phyloP scores from a whole-genome alignment of 2,113 vertebrate species.

The Pygoscelis adeliae region DNA sequence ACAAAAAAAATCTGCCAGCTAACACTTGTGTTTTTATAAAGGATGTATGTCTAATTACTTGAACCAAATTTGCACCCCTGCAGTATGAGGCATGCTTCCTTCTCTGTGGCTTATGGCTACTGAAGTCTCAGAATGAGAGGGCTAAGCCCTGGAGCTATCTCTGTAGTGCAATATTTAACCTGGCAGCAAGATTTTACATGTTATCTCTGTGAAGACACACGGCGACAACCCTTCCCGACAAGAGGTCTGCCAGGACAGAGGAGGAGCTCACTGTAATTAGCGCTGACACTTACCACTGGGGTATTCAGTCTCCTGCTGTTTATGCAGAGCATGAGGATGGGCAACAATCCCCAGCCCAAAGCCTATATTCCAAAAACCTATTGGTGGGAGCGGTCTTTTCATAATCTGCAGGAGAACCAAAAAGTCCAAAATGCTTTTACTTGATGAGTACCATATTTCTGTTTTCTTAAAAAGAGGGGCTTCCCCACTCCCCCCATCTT shows the following conservation, averaged over 20 bases:
- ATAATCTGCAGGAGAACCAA: background rate
- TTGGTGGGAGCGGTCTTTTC: background rate
- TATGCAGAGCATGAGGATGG: background rate
- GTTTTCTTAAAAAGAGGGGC: background rate
- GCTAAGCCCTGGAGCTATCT: background rate
- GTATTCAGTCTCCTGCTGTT: background rate
- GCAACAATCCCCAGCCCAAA: background rate
- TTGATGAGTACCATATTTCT: background rate
- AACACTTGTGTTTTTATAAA: background rate
- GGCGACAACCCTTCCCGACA: background rate
- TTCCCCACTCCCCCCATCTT: background rate
- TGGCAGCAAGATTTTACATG: background rate
- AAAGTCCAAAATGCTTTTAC: background rate
- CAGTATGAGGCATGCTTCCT: background rate
- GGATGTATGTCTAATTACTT: background rate
- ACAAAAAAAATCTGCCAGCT: background rate
- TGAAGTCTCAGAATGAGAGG: background rate
- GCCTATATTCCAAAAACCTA: background rate
- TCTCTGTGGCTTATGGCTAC: background rate
- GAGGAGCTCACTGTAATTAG: background rate
- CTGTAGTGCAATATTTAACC: background rate
- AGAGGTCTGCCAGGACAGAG: background rate
- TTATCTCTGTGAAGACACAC: background rate
- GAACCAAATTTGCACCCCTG: background rate
- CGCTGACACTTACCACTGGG: accelerated